A percentile compares a stretch with the other conserved stretches of the same genome.
Evolutionary conservation across 2,797 vertebrate genomes (phyloP).

Genomic region (Acipenser oxyrinchus): DNA sequence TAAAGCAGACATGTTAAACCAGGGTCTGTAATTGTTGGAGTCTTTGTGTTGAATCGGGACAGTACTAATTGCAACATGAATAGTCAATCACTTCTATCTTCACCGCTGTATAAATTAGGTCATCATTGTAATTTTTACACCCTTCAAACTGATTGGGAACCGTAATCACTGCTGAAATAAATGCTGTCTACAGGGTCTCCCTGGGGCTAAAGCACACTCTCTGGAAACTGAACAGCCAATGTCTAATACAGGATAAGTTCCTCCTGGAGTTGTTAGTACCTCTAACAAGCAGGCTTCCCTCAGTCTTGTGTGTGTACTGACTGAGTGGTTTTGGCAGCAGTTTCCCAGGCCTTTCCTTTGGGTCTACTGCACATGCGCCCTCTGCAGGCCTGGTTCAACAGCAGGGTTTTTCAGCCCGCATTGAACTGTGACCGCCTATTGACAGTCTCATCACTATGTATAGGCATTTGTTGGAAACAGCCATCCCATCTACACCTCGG

Average conservation of each 20-base stretch:
- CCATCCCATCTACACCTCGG: too few species aligned
- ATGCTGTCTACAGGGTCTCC: constrained; percentile 12
- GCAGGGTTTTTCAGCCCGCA: too few species aligned
- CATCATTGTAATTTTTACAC: constrained; percentile 6
- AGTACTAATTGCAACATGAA: neutral
- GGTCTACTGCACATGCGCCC: too few species aligned
- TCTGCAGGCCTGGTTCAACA: too few species aligned
- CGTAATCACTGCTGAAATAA: constrained; percentile 16
- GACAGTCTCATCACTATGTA: too few species aligned
- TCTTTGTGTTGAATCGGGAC: constrained; percentile 1
- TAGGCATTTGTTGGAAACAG: too few species aligned
- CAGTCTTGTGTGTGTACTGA: too few species aligned
- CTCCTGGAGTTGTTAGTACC: constrained; percentile 2
- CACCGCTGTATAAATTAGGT: neutral
- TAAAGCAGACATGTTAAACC: neutral
- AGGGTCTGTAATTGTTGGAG: neutral
- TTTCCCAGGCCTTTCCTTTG: too few species aligned
- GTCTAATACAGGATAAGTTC: constrained; percentile 4
- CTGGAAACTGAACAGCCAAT: constrained; percentile 17
- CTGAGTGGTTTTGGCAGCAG: too few species aligned
- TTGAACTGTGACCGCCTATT: too few species aligned
- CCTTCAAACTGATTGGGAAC: neutral
- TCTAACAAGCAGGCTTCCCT: too few species aligned
- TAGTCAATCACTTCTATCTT: neutral
- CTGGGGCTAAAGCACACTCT: constrained; percentile 3